phyloP scores from a whole-genome alignment of 2,113 vertebrate genomes.

The Paramormyrops kingsleyae region DNA sequence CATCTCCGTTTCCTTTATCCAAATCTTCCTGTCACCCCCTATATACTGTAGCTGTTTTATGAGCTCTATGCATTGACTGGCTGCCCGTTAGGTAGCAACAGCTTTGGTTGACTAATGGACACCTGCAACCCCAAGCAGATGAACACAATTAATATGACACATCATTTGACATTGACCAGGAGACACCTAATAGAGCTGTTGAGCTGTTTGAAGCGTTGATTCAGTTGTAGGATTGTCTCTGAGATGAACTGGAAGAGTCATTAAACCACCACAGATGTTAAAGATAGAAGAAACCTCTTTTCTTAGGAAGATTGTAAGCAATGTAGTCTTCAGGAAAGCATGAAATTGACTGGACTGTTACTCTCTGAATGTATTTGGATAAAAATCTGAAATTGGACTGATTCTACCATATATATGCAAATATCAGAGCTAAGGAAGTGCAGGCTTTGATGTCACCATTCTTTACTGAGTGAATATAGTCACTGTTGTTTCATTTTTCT shows the following conservation, averaged over 20 bases:
- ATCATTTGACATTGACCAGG: background rate
- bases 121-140: slow-evolving; percentile 47
- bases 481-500: background rate
- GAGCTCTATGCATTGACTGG: slow-evolving; percentile 21
- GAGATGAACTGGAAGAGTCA: background rate
- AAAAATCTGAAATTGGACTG: background rate
- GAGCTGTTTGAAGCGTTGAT: background rate
- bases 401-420: background rate
- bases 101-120: slow-evolving; percentile 53
- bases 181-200: background rate
- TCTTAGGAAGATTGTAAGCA: background rate
- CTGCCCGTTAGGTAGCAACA: slow-evolving; percentile 50
- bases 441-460: no score
- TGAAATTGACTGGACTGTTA: background rate
- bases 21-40: background rate
- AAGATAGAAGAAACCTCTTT: background rate
- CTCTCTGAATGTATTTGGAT: background rate
- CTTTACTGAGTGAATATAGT: background rate
- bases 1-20: slow-evolving; percentile 50
- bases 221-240: background rate
- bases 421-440: background rate
- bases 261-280: background rate
- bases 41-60: background rate
- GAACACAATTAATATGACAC: background rate
- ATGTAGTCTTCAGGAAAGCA: background rate